A percentile compares a stretch with the other conserved stretches of the same genome.
These are phyloP conservation scores for Melinaea menophilus DNA, from an alignment of 2,888 invertebrate species.

Conservation along the genomic window DNA sequence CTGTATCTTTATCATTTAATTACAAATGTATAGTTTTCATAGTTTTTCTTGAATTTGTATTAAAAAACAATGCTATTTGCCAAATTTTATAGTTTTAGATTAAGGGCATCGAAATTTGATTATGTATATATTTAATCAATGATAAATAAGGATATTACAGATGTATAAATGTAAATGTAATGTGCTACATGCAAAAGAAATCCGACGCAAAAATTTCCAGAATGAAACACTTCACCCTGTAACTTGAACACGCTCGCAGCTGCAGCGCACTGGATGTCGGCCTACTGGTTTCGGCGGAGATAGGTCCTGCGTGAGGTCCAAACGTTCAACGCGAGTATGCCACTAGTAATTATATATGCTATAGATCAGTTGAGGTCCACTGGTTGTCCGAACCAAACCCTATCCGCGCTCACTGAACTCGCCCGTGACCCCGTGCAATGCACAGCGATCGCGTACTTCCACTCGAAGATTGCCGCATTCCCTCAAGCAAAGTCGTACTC, in stretches of 20 bases:
- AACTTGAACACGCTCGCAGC: slow-evolving; percentile 34
- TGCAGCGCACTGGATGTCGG: slow-evolving; percentile 43
- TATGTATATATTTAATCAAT: too few species aligned
- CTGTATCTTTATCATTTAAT: too few species aligned
- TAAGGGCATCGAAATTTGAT: too few species aligned
- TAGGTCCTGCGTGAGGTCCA: slow-evolving; percentile 60
- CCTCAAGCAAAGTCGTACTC: slow-evolving; percentile 53
- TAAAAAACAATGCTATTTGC: too few species aligned
- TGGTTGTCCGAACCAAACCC: slow-evolving; percentile 48
- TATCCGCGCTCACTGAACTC: slow-evolving; percentile 44
- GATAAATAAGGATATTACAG: too few species aligned
- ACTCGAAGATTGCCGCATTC: slow-evolving; percentile 56
- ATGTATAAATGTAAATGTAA: too few species aligned
- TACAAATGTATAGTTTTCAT: too few species aligned
- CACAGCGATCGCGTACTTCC: slow-evolving; percentile 61
- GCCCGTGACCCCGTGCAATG: slow-evolving; percentile 51
- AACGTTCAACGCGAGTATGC: background rate
- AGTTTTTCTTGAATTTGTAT: too few species aligned
- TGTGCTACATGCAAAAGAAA: slow-evolving; percentile 40
- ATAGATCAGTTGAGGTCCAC: slow-evolving; percentile 63
- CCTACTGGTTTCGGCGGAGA: slow-evolving; percentile 51
- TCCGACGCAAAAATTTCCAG: slow-evolving; percentile 42
- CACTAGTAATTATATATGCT: background rate
- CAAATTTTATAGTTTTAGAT: too few species aligned
- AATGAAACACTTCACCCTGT: slow-evolving; percentile 57